These are phyloP conservation scores for Poecile atricapillus DNA, from an alignment of 2,113 vertebrate species.

Conservation along the genomic window DNA sequence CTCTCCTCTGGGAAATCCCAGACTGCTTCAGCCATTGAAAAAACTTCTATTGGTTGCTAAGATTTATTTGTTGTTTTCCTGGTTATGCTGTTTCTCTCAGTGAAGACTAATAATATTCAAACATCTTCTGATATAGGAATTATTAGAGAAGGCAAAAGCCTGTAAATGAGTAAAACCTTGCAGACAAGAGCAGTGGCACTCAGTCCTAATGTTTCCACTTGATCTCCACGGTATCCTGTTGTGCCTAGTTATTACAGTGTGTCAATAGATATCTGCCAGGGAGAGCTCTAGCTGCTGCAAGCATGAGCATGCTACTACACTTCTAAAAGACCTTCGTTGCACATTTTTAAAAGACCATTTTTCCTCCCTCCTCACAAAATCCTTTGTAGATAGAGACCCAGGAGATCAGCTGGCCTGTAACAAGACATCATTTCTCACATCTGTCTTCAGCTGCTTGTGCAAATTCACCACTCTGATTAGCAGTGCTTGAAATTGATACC, in stretches of 20 bases:
- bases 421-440: neutral
- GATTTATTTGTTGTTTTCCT: neutral
- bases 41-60: neutral
- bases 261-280: neutral
- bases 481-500: neutral
- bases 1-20: rapidly evolving
- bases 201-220: neutral
- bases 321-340: neutral
- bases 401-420: neutral
- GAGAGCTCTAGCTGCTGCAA: neutral
- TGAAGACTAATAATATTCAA: neutral
- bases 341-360: neutral
- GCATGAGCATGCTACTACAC: neutral
- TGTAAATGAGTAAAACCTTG: neutral
- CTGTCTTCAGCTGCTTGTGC: neutral
- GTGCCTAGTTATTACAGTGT: neutral
- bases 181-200: neutral
- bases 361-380: neutral
- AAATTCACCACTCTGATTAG: neutral
- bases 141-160: neutral
- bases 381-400: neutral
- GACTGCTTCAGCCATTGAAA: neutral
- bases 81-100: neutral
- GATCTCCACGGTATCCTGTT: neutral
- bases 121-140: neutral